Percentiles rank a stretch among this genome's conserved stretches.
These are phyloP conservation scores for Drosophila emarginata DNA, from an alignment of 2,888 invertebrate species.

Conservation along the genomic window DNA sequence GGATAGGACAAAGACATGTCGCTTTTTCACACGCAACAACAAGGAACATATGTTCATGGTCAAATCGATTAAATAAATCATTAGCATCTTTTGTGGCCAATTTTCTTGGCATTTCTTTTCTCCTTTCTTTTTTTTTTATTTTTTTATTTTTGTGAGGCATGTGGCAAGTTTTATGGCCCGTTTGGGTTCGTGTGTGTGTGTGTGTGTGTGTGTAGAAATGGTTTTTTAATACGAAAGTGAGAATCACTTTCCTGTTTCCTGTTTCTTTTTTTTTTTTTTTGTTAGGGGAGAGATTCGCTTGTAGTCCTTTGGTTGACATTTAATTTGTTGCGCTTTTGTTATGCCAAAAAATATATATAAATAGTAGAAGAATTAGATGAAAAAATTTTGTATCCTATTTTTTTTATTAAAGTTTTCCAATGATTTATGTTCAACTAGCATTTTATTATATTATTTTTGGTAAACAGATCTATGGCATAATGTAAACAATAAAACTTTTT, in stretches of 20 bases:
- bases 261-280: conserved; percentile 23
- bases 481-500: too few relatives aligned
- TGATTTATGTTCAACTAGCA: too few relatives aligned
- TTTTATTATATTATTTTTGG: too few relatives aligned
- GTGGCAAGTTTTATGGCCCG: conserved; percentile 62
- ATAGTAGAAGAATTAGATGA: background rate
- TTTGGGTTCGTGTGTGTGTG: conserved; percentile 53
- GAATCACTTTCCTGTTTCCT: conserved; percentile 24
- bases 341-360: conserved; percentile 8
- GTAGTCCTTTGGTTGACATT: conserved; percentile 54
- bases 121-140: conserved; percentile 18
- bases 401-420: background rate
- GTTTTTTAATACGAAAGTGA: conserved; percentile 78
- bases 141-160: conserved; percentile 50
- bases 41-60: conserved; percentile 81
- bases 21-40: conserved; percentile 71
- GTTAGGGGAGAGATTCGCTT: conserved; percentile 14
- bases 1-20: conserved; percentile 31
- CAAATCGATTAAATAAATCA: conserved; percentile 83
- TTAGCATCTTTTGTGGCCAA: conserved; percentile 81
- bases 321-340: conserved; percentile 70
- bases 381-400: conserved; percentile 5
- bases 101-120: conserved; percentile 70
- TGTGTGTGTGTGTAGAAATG: conserved; percentile 70
- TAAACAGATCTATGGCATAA: too few relatives aligned